A percentile compares a stretch with the other conserved stretches of the same genome.
Conservation (phyloP, 1,140 invertebrate species). For the Drosophila tani region DNA sequence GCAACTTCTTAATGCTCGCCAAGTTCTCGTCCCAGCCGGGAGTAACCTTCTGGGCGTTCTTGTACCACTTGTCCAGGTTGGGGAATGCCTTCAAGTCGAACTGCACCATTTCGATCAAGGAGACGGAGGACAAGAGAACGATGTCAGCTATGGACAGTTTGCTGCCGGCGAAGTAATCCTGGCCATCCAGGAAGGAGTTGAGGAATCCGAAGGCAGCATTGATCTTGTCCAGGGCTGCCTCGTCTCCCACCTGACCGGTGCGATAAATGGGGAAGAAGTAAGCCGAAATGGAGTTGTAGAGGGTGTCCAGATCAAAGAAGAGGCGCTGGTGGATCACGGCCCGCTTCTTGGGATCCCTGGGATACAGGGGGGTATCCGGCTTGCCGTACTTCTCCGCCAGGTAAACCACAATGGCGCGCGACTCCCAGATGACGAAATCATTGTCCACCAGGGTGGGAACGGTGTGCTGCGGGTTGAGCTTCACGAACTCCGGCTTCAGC, state of each 20-base stretch:
- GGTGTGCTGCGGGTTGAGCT: constrained; percentile 87
- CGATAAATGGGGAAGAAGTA: constrained; percentile 90
- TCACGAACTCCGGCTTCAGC: constrained; percentile 89
- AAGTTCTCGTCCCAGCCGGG: constrained; percentile 85
- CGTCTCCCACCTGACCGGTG: constrained; percentile 86
- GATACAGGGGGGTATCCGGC: constrained; percentile 87
- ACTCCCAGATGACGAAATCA: constrained; percentile 89
- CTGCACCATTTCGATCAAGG: constrained; percentile 88
- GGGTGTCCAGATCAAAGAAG: constrained; percentile 89
- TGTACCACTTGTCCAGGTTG: too few relatives aligned
- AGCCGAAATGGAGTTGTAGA: constrained; percentile 87
- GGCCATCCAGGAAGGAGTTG: constrained; percentile 88
- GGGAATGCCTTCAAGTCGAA: too few relatives aligned
- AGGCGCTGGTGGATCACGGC: constrained; percentile 90
- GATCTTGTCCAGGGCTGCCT: constrained; percentile 88
- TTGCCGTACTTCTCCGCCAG: too few relatives aligned
- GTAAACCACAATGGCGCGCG: constrained; percentile 90
- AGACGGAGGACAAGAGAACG: constrained; percentile 87
- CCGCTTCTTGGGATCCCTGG: constrained; percentile 88
- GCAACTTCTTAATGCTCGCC: constrained; percentile 19
- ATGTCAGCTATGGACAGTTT: constrained; percentile 91
- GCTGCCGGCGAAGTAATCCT: constrained; percentile 88
- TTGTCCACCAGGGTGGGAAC: constrained; percentile 89
- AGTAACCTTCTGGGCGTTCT: constrained; percentile 88
- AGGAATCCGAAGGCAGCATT: constrained; percentile 87